These are phyloP conservation scores for Trialeurodes vaporariorum DNA, from an alignment of 1,140 invertebrate species.

Conservation along the genomic window DNA sequence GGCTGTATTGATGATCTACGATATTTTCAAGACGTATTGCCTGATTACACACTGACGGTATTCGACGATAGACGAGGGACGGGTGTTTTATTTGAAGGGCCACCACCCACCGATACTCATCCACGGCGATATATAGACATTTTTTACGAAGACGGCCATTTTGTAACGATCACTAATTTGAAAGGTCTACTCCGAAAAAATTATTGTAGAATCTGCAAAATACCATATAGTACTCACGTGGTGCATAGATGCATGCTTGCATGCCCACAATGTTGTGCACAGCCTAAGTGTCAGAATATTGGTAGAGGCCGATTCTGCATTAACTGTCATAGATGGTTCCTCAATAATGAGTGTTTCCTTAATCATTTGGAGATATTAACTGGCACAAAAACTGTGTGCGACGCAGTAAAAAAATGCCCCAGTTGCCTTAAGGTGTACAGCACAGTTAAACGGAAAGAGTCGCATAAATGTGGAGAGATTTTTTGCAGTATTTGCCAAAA, in stretches of 20 bases:
- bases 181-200: not conserved
- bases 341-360: too few relatives aligned
- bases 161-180: not conserved
- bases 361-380: too few relatives aligned
- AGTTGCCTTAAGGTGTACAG: not conserved
- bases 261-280: too few relatives aligned
- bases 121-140: not conserved
- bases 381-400: too few relatives aligned
- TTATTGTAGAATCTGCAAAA: not conserved
- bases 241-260: not conserved
- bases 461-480: not conserved
- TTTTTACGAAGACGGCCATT: not conserved
- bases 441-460: not conserved
- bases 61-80: not conserved
- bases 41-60: not conserved
- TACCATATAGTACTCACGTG: not conserved
- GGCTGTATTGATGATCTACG: not conserved
- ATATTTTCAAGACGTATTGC: not conserved
- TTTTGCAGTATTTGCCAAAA: not conserved
- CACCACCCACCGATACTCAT: not conserved
- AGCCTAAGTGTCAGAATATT: too few relatives aligned
- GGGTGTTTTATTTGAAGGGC: not conserved
- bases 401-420: too few relatives aligned
- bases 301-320: too few relatives aligned
- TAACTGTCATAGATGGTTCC: too few relatives aligned